Evolutionary conservation across 2,888 invertebrate genomes (phyloP).

Genomic region (Stenodera caucasica): DNA sequence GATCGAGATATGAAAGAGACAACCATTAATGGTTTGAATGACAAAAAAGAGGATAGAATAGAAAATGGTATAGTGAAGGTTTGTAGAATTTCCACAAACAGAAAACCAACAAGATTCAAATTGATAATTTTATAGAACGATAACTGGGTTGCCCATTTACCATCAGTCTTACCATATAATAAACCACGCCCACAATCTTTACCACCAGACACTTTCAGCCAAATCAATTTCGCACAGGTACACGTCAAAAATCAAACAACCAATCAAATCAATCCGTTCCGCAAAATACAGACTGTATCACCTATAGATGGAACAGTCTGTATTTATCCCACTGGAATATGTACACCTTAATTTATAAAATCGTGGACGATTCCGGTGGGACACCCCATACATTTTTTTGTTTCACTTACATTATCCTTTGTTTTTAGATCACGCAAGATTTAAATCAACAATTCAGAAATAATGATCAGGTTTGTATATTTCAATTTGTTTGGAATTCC

Average conservation of each 20-base stretch:
- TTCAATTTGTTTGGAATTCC: not conserved
- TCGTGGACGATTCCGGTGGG: too few species aligned
- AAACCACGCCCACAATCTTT: slow-evolving; percentile 47
- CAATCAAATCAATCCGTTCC: too few species aligned
- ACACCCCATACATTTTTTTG: too few species aligned
- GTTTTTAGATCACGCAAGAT: slow-evolving; percentile 14
- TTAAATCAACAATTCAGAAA: not conserved
- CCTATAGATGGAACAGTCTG: not conserved
- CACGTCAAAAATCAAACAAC: slow-evolving; percentile 12
- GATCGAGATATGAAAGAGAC: slow-evolving; percentile 48
- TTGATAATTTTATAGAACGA: slow-evolving; percentile 36
- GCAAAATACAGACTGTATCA: not conserved
- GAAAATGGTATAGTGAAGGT: slow-evolving; percentile 17
- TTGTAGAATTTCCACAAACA: slow-evolving; percentile 15
- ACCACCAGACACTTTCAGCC: slow-evolving; percentile 41
- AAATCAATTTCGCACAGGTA: slow-evolving; percentile 51
- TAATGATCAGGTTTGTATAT: not conserved
- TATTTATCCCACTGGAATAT: not conserved
- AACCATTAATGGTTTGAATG: slow-evolving; percentile 14
- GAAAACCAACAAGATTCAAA: not conserved
- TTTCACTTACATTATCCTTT: slow-evolving; percentile 5
- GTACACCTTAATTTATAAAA: too few species aligned
- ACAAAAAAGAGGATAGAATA: slow-evolving; percentile 15
- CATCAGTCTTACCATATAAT: slow-evolving; percentile 40
- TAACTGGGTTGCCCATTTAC: slow-evolving; percentile 46